A percentile compares a stretch with the other conserved stretches of the same genome.
Conservation (phyloP, 2,113 vertebrate species). For the Paratilapia polleni region DNA sequence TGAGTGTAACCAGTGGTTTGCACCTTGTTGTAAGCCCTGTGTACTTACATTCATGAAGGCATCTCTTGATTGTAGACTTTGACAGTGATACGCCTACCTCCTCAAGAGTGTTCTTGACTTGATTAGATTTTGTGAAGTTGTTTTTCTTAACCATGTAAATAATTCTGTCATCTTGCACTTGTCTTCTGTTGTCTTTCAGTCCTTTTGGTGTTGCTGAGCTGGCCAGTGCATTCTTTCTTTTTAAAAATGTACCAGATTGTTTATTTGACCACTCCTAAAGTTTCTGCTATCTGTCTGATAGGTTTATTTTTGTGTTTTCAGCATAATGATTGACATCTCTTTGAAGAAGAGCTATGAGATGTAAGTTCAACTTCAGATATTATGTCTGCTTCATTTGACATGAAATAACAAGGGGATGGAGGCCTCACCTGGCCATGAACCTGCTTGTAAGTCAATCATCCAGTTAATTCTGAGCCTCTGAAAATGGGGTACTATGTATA, state of each 20-base stretch:
- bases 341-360: not conserved
- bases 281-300: not conserved
- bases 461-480: not conserved
- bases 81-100: too few species aligned
- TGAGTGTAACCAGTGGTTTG: rapidly evolving
- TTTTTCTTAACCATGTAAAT: too few species aligned
- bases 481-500: not conserved
- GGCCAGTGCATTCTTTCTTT: not conserved
- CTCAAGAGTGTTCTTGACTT: too few species aligned
- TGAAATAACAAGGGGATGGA: not conserved
- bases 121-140: too few species aligned
- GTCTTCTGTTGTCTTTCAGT: not conserved
- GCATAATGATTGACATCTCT: rapidly evolving
- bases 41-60: not conserved
- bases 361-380: not conserved
- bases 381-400: not conserved
- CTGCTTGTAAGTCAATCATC: not conserved
- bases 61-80: not conserved
- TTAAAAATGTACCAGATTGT: not conserved
- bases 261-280: rapidly evolving
- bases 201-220: not conserved
- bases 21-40: not conserved
- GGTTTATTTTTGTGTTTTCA: not conserved
- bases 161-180: not conserved
- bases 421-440: not conserved